Percentiles rank a stretch among this genome's conserved stretches.
These are phyloP conservation scores for Simalia tracyae DNA, from an alignment of 2,797 vertebrate genomes.

Conservation along the genomic window DNA sequence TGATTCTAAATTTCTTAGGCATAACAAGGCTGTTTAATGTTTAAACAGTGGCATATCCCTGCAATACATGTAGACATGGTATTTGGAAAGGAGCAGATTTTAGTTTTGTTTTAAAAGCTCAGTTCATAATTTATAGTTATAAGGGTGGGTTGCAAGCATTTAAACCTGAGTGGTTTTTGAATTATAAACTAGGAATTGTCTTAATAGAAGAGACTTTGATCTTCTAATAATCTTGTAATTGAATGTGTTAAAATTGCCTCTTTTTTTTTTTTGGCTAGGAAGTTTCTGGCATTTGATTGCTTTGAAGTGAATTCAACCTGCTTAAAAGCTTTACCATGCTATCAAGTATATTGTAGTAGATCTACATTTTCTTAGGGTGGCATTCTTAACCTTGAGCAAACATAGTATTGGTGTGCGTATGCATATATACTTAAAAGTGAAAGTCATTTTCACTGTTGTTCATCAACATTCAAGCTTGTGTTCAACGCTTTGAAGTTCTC, in stretches of 20 bases:
- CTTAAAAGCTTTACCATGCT: neutral
- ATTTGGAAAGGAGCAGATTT: neutral
- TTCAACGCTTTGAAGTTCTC: neutral
- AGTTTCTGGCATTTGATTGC: neutral
- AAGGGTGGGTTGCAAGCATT: neutral
- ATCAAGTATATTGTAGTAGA: neutral
- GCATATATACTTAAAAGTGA: neutral
- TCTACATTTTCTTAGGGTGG: neutral
- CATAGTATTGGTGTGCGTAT: neutral
- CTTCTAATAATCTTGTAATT: neutral
- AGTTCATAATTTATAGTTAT: neutral
- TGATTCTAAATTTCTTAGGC: too few species aligned
- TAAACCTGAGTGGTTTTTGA: neutral
- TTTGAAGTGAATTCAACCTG: neutral
- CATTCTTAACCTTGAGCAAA: conserved; percentile 12
- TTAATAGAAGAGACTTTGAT: neutral
- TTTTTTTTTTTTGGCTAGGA: neutral
- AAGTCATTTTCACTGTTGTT: neutral
- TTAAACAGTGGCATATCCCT: neutral
- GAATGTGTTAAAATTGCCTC: neutral
- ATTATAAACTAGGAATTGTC: neutral
- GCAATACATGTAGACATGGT: neutral
- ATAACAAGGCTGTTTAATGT: neutral
- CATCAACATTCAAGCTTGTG: neutral
- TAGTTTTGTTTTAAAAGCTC: neutral